A percentile compares a stretch with the other conserved stretches of the same genome.
Evolutionary conservation across 2,797 vertebrate genomes (phyloP).

Genomic region (Micropoecilia bifurca): DNA sequence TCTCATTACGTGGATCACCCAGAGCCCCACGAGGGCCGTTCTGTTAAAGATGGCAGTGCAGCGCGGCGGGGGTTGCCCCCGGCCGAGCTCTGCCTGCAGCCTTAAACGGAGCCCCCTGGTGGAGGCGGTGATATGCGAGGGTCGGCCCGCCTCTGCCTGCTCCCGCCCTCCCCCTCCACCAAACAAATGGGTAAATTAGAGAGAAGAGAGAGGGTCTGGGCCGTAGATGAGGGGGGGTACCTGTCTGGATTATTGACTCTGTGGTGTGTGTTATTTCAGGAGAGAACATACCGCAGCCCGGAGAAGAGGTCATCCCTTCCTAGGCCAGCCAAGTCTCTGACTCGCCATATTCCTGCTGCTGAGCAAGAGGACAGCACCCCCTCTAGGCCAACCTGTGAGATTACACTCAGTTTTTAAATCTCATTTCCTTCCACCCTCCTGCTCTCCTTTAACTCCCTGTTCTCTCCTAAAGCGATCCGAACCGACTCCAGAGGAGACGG

Average conservation of each 20-base stretch:
- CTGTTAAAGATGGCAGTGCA: conserved; percentile 75
- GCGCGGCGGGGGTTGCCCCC: conserved; percentile 64
- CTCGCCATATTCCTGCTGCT: conserved; percentile 87
- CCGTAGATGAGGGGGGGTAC: background rate
- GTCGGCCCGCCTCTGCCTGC: conserved; percentile 81
- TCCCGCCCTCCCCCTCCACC: conserved; percentile 62
- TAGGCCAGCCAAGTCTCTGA: conserved; percentile 91
- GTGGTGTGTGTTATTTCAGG: conserved; percentile 74
- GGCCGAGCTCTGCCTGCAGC: conserved; percentile 85
- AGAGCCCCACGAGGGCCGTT: conserved; percentile 72
- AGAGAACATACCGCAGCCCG: conserved; percentile 88
- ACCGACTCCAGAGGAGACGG: conserved; percentile 71
- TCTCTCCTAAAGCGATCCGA: conserved; percentile 70
- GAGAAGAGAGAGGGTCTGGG: background rate
- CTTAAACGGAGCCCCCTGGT: conserved; percentile 80
- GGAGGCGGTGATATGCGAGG: conserved; percentile 77
- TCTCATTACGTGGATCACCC: conserved; percentile 4
- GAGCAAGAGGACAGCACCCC: conserved; percentile 89
- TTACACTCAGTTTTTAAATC: background rate
- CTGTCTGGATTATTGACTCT: background rate
- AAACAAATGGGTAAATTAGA: conserved; percentile 60
- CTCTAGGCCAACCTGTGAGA: conserved; percentile 89
- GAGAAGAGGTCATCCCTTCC: conserved; percentile 94
- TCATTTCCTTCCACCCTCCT: conserved; percentile 17
- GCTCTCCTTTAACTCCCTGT: conserved; percentile 6